Evolutionary conservation across 2,797 vertebrate genomes (phyloP).

Genomic region (Diglossa cyanea): DNA sequence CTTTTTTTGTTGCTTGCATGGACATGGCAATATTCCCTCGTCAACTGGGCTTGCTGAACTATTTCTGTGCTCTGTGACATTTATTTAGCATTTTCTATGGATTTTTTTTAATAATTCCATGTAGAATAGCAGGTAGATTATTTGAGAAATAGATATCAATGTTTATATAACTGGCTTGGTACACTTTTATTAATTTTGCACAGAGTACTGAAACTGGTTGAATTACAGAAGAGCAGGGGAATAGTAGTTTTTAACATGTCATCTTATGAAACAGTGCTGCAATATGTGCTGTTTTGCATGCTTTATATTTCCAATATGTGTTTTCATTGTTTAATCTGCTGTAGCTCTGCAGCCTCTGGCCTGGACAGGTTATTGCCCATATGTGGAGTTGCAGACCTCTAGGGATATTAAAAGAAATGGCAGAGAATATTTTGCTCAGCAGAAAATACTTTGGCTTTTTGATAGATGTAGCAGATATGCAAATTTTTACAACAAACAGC

Average conservation of each 20-base stretch:
- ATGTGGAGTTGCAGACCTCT: not conserved
- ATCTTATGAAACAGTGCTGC: not conserved
- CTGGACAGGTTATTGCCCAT: not conserved
- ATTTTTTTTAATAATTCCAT: not conserved
- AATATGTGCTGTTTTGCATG: not conserved
- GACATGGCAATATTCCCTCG: not conserved
- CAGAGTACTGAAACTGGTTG: not conserved
- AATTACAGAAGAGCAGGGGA: not conserved
- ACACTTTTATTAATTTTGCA: not conserved
- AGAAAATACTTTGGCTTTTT: not conserved
- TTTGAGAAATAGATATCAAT: not conserved
- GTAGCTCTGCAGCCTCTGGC: not conserved
- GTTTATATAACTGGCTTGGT: not conserved
- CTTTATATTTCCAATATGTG: not conserved
- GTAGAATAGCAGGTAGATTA: not conserved
- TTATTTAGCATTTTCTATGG: not conserved
- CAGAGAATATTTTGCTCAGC: not conserved
- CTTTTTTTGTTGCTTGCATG: not conserved
- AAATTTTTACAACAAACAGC: not conserved
- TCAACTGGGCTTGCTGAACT: not conserved
- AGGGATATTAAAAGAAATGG: not conserved
- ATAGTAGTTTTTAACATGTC: not conserved
- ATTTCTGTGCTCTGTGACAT: not conserved
- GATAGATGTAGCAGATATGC: not conserved
- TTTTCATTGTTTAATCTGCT: not conserved